Evolutionary conservation across 2,113 vertebrate genomes (phyloP), one percentile per base, ranked within the genome.

Genomic region (Himantopus leucocephalus): DNA sequence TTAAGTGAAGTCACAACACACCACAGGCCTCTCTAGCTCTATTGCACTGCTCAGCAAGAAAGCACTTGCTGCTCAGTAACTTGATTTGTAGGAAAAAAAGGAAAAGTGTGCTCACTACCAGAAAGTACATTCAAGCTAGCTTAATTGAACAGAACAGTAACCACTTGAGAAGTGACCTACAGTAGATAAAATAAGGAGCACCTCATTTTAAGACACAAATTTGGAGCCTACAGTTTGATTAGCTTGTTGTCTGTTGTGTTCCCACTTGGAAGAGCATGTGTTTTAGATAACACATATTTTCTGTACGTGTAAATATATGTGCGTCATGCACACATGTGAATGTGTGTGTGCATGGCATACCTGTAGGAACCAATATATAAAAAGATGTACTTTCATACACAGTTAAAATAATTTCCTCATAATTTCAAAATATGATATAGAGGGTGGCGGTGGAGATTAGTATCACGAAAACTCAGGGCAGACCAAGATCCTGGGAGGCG

Each of bases 121-220:
- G 63, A 95, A 96, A 94, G 14, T 53, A 72, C 68, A 72, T 88
- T 96, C 79, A 96, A 91, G 53, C 76, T 72, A 94, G 22, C 30
- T 85, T 71, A 91, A n/a, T 2, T 37, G 20, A 62, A 71, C 62
- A 56, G 20, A 96, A 73, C 8, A 76, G 43, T 76, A 88, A 56
- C 29, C 6, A 84, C 39, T 85, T 92, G 39, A 82, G 37, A 95
- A 82, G 39, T 30, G 34, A 83, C 72, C 91, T 10, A 35, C 0
- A 23, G 11, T 3, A 53, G 20, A 66, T 35, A 53, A 74, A 60
- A 88, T 5, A 5, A 52, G 20, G 6, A 74, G 11, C 17, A 32
- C 6, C 35, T n/a, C 21, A 10, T 64, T 87, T 82, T 56, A 45
- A 43, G 20, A 19, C 16, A 26, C 41, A 82, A 41, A 45, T 45